Conservation (phyloP, 2,113 vertebrate genomes). For the Amphiprion ocellaris region DNA sequence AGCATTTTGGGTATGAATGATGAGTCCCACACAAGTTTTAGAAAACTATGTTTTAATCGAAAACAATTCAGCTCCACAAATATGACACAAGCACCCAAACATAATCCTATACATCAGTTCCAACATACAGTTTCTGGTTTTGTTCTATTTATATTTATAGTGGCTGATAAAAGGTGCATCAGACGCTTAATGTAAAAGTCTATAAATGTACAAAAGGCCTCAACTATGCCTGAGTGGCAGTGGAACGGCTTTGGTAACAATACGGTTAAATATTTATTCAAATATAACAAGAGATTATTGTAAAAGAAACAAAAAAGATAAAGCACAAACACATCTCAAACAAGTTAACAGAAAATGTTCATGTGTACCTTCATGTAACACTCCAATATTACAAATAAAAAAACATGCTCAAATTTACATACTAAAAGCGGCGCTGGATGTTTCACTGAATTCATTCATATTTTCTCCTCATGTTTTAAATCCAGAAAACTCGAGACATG, state of each 20-base stretch:
- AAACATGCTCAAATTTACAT: conserved; percentile 14
- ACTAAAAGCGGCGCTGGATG: not conserved
- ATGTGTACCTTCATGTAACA: conserved; percentile 34
- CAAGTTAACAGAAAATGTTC: not conserved
- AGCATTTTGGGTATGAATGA: no score
- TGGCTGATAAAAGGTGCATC: conserved; percentile 4
- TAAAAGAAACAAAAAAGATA: not conserved
- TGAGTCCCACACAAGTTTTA: not conserved
- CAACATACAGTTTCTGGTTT: not conserved
- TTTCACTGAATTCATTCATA: not conserved
- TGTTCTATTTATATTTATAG: not conserved
- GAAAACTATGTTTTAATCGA: conserved; percentile 68
- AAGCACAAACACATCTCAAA: not conserved
- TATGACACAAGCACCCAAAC: not conserved
- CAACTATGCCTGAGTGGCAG: not conserved
- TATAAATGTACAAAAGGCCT: conserved; percentile 9
- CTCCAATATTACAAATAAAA: conserved; percentile 22
- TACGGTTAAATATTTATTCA: conserved; percentile 19
- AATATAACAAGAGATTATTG: conserved; percentile 16
- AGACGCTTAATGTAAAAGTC: not conserved
- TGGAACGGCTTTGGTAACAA: conserved; percentile 58
- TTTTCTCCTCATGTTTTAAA: not conserved
- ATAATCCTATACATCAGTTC: not conserved
- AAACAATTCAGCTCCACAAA: conserved; percentile 50
- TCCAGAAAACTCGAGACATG: not conserved